These are phyloP conservation scores for Euplagia quadripunctaria DNA, from an alignment of 2,888 invertebrate species.

Conservation along the genomic window DNA sequence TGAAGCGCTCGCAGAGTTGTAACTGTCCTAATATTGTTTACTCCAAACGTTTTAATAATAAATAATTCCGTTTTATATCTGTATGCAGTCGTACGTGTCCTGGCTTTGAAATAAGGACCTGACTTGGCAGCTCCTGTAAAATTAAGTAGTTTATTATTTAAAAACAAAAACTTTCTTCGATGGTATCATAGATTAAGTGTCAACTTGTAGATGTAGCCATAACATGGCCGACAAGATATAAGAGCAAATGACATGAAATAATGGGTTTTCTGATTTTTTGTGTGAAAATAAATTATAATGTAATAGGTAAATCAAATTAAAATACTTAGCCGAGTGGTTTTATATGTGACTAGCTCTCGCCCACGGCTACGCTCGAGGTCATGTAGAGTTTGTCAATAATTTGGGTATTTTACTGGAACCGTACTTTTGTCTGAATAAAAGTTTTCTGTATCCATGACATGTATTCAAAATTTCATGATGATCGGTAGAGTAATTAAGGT, in stretches of 20 bases:
- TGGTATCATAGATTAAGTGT: background rate
- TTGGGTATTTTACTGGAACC: too few species aligned
- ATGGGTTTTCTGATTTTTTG: too few species aligned
- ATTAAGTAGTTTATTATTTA: conserved; percentile 1
- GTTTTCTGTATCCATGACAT: too few species aligned
- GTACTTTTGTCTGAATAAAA: too few species aligned
- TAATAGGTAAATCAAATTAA: too few species aligned
- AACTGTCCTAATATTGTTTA: background rate
- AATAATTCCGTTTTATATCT: background rate
- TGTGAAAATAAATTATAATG: too few species aligned
- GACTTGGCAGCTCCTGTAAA: background rate
- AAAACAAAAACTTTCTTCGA: background rate
- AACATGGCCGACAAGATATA: background rate
- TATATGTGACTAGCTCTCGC: too few species aligned
- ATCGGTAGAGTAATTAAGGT: too few species aligned
- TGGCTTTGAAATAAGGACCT: background rate
- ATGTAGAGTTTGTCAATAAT: too few species aligned
- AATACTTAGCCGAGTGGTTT: too few species aligned
- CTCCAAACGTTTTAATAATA: background rate
- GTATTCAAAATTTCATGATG: too few species aligned
- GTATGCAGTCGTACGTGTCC: background rate
- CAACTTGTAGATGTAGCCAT: background rate
- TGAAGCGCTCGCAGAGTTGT: background rate
- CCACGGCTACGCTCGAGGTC: too few species aligned
- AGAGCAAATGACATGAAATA: background rate